Evolutionary conservation across 2,797 vertebrate species (phyloP), one percentile per base, ranked within the genome.

Genomic region (Acanthurus lineatus): DNA sequence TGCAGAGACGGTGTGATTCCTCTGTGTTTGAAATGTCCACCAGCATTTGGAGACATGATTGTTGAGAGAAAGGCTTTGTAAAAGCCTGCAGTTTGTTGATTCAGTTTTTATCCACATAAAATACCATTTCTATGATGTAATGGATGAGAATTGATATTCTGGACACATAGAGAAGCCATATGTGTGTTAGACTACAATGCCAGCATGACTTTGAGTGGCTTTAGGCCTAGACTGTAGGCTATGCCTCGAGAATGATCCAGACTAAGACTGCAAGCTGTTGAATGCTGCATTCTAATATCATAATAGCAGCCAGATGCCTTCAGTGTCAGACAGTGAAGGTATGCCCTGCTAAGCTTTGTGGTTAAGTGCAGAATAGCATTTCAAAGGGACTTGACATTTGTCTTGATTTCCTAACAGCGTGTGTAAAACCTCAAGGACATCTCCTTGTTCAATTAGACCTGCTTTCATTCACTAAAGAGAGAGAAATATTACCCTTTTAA

Each of bases 111-210:
- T 67, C 68, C 56, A 81, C 70, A 71, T 70, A 53, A 54, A 74
- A 87, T 83, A 32, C 81, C 81, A 57, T 74, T 74, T 85, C 73
- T 85, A 73, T 92, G 91, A 92, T 92, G 91, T 91, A 78, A 93
- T 90, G 84, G 80, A 62, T 69, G 60, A 80, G 45, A 75, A 74
- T 90, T 91, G 70, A 84, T 90, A 88, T 89, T 86, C 83, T 88
- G 81, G 86, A 89, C 84, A 81, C 85, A 90, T 9, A 61, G 57
- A 81, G 66, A 69, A 79, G 83, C 84, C 79, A 85, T 83, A 86
- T 86, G 88, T 88, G 85, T 88, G 86, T 81, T 67, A 56, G 65
- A 77, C 53, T 52, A 79, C 73, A 77, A 52, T 79, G 61, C 61
- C 42, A 66, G 83, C 67, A 61, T 81, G 80, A 77, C 76, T 87